These are phyloP conservation scores for Lycocerus yunnanus DNA, from an alignment of 2,888 invertebrate genomes.

Conservation along the genomic window DNA sequence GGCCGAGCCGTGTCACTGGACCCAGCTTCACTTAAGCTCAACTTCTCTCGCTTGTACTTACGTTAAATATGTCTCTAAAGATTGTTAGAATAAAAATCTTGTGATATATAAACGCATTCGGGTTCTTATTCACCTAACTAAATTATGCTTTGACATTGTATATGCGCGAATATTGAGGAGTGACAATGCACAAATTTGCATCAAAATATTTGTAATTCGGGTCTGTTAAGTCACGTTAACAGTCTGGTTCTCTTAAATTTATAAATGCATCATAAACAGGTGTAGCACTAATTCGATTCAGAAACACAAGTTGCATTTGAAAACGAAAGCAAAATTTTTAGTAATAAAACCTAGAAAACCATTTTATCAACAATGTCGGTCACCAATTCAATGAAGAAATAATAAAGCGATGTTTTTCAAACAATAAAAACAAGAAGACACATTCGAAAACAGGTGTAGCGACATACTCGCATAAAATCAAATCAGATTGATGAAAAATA, in stretches of 20 bases:
- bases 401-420: neutral
- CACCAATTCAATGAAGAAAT: neutral
- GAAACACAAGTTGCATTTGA: neutral
- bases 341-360: neutral
- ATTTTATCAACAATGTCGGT: neutral
- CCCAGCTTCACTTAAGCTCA: constrained; percentile 22
- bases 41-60: constrained; percentile 20
- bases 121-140: neutral
- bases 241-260: neutral
- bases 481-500: neutral
- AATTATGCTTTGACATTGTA: neutral
- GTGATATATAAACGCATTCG: neutral
- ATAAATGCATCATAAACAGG: neutral
- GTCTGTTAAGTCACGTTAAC: neutral
- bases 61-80: neutral
- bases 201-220: constrained; percentile 13
- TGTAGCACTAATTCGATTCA: neutral
- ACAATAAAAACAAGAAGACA: neutral
- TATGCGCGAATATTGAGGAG: constrained; percentile 15
- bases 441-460: neutral
- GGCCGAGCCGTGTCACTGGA: constrained; percentile 34
- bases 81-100: neutral
- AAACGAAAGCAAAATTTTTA: neutral
- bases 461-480: neutral
- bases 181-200: constrained; percentile 12